Conservation (phyloP, 2,888 invertebrate genomes). For the Myopa tessellatipennis region DNA sequence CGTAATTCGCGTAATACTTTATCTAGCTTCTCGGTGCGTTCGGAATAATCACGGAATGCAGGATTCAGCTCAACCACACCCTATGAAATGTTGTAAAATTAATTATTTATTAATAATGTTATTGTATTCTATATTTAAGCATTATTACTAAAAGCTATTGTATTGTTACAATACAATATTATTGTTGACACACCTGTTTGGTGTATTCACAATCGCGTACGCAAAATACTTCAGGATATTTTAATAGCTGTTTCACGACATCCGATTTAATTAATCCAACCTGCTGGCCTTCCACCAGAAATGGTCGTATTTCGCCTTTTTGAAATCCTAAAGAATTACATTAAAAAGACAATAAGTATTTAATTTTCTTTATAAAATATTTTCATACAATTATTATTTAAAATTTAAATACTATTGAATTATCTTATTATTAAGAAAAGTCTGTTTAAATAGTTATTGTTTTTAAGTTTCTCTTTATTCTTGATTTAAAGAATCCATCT, state of each 20-base stretch:
- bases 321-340: constrained; percentile 74
- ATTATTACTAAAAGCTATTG: not conserved
- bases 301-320: constrained; percentile 84
- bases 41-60: constrained; percentile 86
- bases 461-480: no score
- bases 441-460: no score
- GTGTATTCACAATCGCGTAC: constrained; percentile 65
- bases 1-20: constrained; percentile 82
- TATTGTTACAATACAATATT: constrained; percentile 16
- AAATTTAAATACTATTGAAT: no score
- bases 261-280: constrained; percentile 89
- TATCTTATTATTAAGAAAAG: no score
- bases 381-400: no score
- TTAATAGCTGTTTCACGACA: constrained; percentile 82
- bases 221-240: constrained; percentile 81
- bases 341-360: no score
- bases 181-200: constrained; percentile 58
- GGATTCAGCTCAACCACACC: constrained; percentile 86
- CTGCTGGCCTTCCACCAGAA: constrained; percentile 88
- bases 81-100: constrained; percentile 70
- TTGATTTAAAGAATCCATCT: no score
- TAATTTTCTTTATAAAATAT: no score
- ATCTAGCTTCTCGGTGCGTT: constrained; percentile 82
- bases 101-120: constrained; percentile 65
- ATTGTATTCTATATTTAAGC: constrained; percentile 43